Base-by-base conservation (phyloP, 1,140 invertebrate species). In the Pemphigus obesinymphae region DNA sequence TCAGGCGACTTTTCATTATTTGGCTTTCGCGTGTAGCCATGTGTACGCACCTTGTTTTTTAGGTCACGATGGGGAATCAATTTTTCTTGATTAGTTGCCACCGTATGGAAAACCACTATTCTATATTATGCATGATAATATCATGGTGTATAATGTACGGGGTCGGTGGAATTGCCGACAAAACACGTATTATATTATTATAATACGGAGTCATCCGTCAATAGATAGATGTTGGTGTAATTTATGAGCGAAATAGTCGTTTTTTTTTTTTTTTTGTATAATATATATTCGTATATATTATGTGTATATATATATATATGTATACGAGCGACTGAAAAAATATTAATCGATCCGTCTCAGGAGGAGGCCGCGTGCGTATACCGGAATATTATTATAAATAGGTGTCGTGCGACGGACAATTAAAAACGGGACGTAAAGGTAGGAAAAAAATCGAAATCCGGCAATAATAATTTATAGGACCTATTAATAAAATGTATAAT, bases 361-460 rank as follows among this genome's bases (percentile, higher is more conserved):
- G 76, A 80, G 76, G 76, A 80, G 76, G 76, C 55, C 75, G 55
- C 17, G 53, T 34, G 53, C 55, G 26, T 61, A 31, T 50, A 50
- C 53, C 53, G 76, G 76, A 80, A 80, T 80, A 73, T 48, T 73
- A 78, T 80, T 61, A 80, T 63, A 63, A 80, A 80, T 80, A 80
- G 76, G 76, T 63, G 76, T 80, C 76, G 55, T 80, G 76, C 76
- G 40, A 80, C 23, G 76, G 76, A 63, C 53, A 80, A 80, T 80
- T 80, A 80, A 80, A 66, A 68, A 37, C n/a, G 5, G 15, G 15
- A 37, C 37, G 13, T 3, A 40, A 23, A 20, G 17, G 20, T 17
- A 23, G 6, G 45, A 26, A 29, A 43, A 80, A 80, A 80, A 78
- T 63, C 76, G 23, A 80, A 80, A 80, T 63, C 55, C 76, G 76